Conservation (phyloP, 1,140 invertebrate species). For the Tetraneura akinire region DNA sequence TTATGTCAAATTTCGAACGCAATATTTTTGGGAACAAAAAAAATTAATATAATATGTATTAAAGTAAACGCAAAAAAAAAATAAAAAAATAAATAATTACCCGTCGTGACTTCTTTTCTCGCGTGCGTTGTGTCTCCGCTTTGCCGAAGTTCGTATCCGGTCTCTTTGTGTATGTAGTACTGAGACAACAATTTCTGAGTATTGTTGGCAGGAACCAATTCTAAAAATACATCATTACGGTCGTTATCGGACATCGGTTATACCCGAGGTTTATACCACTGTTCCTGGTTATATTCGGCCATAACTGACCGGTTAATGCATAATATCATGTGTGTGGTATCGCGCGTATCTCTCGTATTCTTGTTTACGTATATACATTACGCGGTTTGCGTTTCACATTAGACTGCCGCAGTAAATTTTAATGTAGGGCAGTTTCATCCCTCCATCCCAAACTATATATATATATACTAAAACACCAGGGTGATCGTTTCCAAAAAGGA, state of each 20-base stretch:
- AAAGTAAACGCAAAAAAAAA: too few relatives aligned
- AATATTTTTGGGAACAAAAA: too few relatives aligned
- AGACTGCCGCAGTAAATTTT: conserved; percentile 20
- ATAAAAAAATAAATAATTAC: too few relatives aligned
- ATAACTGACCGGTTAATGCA: conserved; percentile 8
- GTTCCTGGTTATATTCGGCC: neutral
- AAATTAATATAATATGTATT: too few relatives aligned
- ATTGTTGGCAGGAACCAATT: conserved; percentile 52
- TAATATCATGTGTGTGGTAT: neutral
- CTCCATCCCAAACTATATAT: too few relatives aligned
- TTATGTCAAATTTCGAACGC: too few relatives aligned
- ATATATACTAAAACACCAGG: neutral
- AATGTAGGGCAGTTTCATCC: neutral
- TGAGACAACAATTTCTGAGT: conserved; percentile 60
- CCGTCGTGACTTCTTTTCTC: conserved; percentile 57
- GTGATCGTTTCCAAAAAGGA: conserved; percentile 26
- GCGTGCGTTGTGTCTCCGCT: conserved; percentile 60
- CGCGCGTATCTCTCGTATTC: too few relatives aligned
- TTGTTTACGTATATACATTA: conserved; percentile 30
- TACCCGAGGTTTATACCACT: neutral
- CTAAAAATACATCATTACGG: neutral
- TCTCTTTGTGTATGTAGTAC: conserved; percentile 58
- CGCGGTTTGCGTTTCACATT: conserved; percentile 5
- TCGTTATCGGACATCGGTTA: neutral
- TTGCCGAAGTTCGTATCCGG: conserved; percentile 55